phyloP scores from a whole-genome alignment of 2,888 invertebrate genomes.

The Spatulosminthurus flaviceps region DNA sequence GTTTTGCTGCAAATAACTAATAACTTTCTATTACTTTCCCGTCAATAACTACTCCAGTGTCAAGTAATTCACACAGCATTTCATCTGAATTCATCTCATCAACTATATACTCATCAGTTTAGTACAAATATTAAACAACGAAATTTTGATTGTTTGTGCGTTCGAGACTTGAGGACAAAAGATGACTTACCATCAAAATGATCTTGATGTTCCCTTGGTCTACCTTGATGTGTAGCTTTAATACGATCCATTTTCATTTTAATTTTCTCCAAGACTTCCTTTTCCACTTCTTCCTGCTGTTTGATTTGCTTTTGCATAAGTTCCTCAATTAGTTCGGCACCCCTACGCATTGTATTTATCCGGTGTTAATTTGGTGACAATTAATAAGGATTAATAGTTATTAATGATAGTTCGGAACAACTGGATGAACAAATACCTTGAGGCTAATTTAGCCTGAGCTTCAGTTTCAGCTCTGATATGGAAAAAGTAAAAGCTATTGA shows the following conservation, averaged over 20 bases:
- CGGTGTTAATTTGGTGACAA: background rate
- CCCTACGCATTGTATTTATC: slow-evolving; percentile 69
- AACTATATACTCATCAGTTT: too few relatives aligned
- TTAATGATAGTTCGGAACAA: background rate
- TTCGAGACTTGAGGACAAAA: too few relatives aligned
- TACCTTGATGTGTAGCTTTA: slow-evolving; percentile 85
- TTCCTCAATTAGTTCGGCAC: slow-evolving; percentile 95
- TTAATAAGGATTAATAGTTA: background rate
- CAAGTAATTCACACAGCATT: too few relatives aligned
- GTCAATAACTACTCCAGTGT: too few relatives aligned
- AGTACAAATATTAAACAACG: too few relatives aligned
- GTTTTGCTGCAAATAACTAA: too few relatives aligned
- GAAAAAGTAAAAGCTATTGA: slow-evolving; percentile 96
- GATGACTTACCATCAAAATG: slow-evolving; percentile 81
- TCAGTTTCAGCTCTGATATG: slow-evolving; percentile 95
- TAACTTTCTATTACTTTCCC: too few relatives aligned
- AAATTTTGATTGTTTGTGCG: too few relatives aligned
- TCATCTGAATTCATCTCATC: too few relatives aligned
- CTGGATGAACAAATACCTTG: slow-evolving; percentile 71
- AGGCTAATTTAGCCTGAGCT: slow-evolving; percentile 92
- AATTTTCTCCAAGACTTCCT: slow-evolving; percentile 87
- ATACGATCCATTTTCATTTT: slow-evolving; percentile 96
- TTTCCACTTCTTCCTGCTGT: slow-evolving; percentile 87
- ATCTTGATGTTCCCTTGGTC: slow-evolving; percentile 75
- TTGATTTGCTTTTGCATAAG: slow-evolving; percentile 87